phyloP scores from a whole-genome alignment of 2,888 invertebrate genomes.

The Leptura quadrifasciata region DNA sequence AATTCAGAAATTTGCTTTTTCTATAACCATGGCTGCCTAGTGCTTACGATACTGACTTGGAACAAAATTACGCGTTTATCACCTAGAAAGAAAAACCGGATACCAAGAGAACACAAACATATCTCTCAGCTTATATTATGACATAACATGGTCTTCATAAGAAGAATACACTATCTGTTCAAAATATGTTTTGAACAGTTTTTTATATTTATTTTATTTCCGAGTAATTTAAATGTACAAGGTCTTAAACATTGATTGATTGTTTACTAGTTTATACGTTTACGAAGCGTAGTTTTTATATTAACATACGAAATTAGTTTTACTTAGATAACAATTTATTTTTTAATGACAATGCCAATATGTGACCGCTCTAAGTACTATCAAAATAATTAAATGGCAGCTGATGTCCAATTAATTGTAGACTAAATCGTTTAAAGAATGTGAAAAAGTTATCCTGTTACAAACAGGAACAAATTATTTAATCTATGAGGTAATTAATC shows the following conservation, averaged over 20 bases:
- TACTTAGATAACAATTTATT: not conserved
- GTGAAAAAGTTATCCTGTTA: slow-evolving; percentile 15
- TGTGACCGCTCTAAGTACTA: not conserved
- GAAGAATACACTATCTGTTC: too few species aligned
- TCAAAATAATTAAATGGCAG: slow-evolving; percentile 1
- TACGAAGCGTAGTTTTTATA: not conserved
- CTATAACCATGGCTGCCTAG: too few species aligned
- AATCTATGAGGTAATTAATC: slow-evolving; percentile 10
- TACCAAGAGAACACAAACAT: too few species aligned
- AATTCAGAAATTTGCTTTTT: too few species aligned
- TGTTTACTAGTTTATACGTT: not conserved
- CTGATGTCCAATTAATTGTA: slow-evolving; percentile 11
- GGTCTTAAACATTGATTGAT: not conserved
- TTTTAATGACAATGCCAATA: slow-evolving; percentile 17
- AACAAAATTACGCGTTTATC: too few species aligned
- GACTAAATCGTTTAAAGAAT: not conserved
- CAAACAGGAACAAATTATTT: slow-evolving; percentile 20
- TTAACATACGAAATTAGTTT: not conserved
- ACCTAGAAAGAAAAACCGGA: too few species aligned
- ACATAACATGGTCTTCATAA: too few species aligned
- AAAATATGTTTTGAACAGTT: too few species aligned
- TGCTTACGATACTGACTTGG: too few species aligned
- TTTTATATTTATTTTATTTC: too few species aligned
- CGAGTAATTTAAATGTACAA: not conserved
- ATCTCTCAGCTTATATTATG: too few species aligned